Evolutionary conservation across 1,140 invertebrate species (phyloP), one percentile per base, ranked within the genome.

Genomic region (Eueides isabella): DNA sequence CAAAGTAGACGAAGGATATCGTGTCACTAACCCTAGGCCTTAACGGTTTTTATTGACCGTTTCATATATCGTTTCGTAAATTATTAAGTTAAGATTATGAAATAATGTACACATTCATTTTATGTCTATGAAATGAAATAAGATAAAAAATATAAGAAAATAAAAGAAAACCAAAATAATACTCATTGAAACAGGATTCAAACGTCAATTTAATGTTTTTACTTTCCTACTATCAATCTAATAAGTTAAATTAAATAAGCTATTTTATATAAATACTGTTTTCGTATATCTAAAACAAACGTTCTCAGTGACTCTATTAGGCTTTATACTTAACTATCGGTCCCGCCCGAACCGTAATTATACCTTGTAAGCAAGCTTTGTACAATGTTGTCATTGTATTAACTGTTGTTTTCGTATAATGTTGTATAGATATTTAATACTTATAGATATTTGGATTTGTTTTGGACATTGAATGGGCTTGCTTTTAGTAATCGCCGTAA

Each of bases 1-100:
- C 64, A 66, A 66, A 66, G 64, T 41, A 33, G 64, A 33, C 63
- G 63, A 66, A 38, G 64, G 64, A 55, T 26, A 23, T 23, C 23
- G 44, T 26, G 19, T 11, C 9, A 55, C 44, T 11, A 55, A 2
- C 19, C 44, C 19, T 55, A 26, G 44, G 23, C 19, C 44, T 55
- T 55, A 23, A 55, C 44, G 44, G 16, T 55, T 19, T 55, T 55
- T 55, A 9, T 55, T 23, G 19, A 23, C 44, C 19, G 19, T 23
- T 26, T 55, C 44, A 55, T 23, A 55, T 55, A 23, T 55, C 19
- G 12, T 23, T n/a, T n/a, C 23, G 5, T 23, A 55, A 55, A 4
- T 26, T 26, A 2, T 44, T 44, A 44, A 44, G 41, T 44, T 44
- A 19, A n/a, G n/a, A 44, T 19, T n/a, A 6, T 19, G 2, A 19